Evolutionary conservation across 2,797 vertebrate species (phyloP), one percentile per base, ranked within the genome.

Genomic region (Poeciliopsis infans): DNA sequence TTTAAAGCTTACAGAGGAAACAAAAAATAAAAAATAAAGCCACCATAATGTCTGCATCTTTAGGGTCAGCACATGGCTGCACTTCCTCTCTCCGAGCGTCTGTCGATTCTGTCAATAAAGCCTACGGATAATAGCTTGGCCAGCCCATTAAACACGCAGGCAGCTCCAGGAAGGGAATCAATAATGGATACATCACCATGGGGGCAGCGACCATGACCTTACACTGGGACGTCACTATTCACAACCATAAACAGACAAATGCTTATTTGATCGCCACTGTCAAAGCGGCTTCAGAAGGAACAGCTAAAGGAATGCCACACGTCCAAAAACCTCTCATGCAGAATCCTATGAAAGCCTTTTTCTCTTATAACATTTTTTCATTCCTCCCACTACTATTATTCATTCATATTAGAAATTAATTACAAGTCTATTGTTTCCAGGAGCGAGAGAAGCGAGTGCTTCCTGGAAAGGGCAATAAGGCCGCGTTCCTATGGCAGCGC

Each of bases 91-190:
- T 85, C 92, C 89, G 88, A 85, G 69, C 61, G 87, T 83, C 79
- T 92, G 92, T 95, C 94, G 87, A 95, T 94, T 93, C 87, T 89
- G 93, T 83, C 94, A 92, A 95, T 95, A 94, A 85, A 87, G 91
- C 92, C 93, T 89, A 87, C 79, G 86, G 93, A 92, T 94, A 95
- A 94, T 94, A 92, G 92, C 92, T 87, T 85, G 90, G 92, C 85
- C 84, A 83, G 87, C 91, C 93, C 91, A 95, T 94, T 93, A 94
- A 92, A 92, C 88, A 92, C 90, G 90, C 90, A 89, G 87, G 87
- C 91, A 91, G 94, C 91, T 90, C 90, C 83, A 80, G 92, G 89
- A 92, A 90, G 81, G 76, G 49, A 84, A 93, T 95, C 93, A 91
- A 95, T 95, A 91, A 89, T 87, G 81, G 88, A 91, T 93, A 89